phyloP scores from a whole-genome alignment of 1,140 invertebrate genomes.

The Solenopsis fugax region DNA sequence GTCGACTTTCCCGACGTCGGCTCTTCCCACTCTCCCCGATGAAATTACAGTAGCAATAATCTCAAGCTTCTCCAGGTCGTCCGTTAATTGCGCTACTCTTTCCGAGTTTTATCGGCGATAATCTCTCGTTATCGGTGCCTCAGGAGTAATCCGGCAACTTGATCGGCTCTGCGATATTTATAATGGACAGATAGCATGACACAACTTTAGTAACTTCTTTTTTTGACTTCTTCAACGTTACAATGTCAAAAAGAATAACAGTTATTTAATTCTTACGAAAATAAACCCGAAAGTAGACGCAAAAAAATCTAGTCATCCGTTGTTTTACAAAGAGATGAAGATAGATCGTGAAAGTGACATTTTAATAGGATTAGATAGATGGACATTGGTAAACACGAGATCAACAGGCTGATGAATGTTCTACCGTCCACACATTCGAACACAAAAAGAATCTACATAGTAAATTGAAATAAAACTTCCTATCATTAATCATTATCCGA shows the following conservation, averaged over 20 bases:
- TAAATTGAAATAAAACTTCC: constrained; percentile 6
- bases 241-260: background rate
- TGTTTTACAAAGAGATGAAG: constrained; percentile 4
- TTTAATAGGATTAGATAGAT: background rate
- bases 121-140: constrained; percentile 50
- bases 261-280: background rate
- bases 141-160: constrained; percentile 33
- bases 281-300: background rate
- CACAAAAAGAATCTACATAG: background rate
- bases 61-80: constrained; percentile 30
- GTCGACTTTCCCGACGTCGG: constrained; percentile 45
- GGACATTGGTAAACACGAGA: constrained; percentile 29
- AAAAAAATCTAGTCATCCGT: background rate
- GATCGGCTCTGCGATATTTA: background rate
- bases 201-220: background rate
- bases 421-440: background rate
- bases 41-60: constrained; percentile 60
- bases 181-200: background rate
- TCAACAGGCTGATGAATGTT: constrained; percentile 57
- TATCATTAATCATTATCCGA: constrained; percentile 57
- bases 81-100: constrained; percentile 47
- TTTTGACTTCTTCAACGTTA: background rate
- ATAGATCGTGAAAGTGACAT: background rate
- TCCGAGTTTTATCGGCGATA: constrained; percentile 49
- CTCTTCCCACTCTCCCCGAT: constrained; percentile 10